Base-by-base conservation (phyloP, 1,140 invertebrate genomes). In the Zaprionus kolodkinae region DNA sequence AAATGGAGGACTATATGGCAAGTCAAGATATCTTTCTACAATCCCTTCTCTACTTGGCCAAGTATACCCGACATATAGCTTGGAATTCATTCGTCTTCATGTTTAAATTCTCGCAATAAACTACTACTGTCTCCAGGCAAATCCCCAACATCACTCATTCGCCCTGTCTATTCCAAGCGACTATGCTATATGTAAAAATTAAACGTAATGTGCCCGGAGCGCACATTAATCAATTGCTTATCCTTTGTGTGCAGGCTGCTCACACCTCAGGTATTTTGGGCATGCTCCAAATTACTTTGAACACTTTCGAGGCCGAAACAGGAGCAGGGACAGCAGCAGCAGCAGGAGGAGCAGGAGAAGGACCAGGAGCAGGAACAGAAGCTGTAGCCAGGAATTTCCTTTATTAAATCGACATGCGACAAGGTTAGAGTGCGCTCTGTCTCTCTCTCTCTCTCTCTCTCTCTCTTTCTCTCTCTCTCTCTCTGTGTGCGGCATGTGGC, bases 161-260 rank as follows among this genome's bases (percentile, higher is more conserved):
- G 55, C 69, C 74, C 45, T 75, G 43, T 64, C 56, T 77, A 66
- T 69, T 55, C 63, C 9, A 25, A 25, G 45, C 45, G 45, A 50
- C 45, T 50, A 50, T 50, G 25, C 45, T 50, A 50, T 50, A 68
- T 55, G 63, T 85, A 75, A 77, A 90, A 89, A 89, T 90, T 89
- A 89, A 90, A 86, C 81, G 78, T 90, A 90, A 89, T 89, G 78
- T 81, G 85, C 81, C 72, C 72, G 69, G 84, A 82, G 85, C 72
- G 72, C 69, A 89, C 85, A 89, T 89, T 89, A 89, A 89, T 89
- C 85, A 89, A 89, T 89, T 90, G 86, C 85, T 75, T 88, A 89
- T 82, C 81, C 83, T 75, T 71, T 63, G 72, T 70, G 17, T 54
- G 45, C n/a, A 40, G 56, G 38, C 25, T 35, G 48, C 68, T 30